phyloP scores from a whole-genome alignment of 35 echinoderm and acorn worm species.

The Heliocidaris tuberculata region DNA sequence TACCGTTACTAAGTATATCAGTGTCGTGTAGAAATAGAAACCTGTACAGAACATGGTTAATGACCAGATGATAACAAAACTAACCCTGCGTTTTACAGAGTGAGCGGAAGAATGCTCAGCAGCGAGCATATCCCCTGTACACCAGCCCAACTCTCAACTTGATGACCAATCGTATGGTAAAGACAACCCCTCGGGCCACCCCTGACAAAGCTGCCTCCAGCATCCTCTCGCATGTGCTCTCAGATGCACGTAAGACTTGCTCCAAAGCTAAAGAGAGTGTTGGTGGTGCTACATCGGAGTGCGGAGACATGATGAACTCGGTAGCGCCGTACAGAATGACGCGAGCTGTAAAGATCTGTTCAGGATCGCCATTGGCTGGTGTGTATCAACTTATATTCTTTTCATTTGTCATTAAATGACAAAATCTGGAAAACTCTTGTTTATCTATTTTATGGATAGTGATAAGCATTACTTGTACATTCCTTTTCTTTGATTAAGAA shows the following conservation, averaged over 20 bases:
- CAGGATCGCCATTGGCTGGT: constrained; percentile 38
- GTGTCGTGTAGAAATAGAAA: no score
- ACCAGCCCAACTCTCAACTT: not conserved
- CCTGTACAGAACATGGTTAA: no score
- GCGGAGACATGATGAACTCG: constrained; percentile 9
- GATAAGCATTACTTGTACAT: no score
- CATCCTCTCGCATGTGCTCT: not conserved
- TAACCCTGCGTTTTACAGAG: not conserved
- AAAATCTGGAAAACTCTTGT: no score
- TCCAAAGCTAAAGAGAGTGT: not conserved
- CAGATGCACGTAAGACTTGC: constrained; percentile 3
- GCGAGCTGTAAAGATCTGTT: constrained; percentile 63
- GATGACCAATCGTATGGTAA: not conserved
- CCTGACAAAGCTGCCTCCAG: not conserved
- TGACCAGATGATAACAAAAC: not conserved
- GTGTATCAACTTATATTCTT: not conserved
- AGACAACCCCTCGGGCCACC: not conserved
- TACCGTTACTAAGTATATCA: no score
- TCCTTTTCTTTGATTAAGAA: no score
- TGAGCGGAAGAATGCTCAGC: constrained; percentile 23
- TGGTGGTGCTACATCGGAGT: not conserved
- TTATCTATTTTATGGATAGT: no score
- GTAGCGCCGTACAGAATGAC: constrained; percentile 79
- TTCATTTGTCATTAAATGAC: no score
- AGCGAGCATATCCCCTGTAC: constrained; percentile 19